Percentiles rank a stretch among this genome's conserved stretches.
These are phyloP conservation scores for Heterotilapia buettikoferi DNA, from an alignment of 2,113 vertebrate species.

Conservation along the genomic window DNA sequence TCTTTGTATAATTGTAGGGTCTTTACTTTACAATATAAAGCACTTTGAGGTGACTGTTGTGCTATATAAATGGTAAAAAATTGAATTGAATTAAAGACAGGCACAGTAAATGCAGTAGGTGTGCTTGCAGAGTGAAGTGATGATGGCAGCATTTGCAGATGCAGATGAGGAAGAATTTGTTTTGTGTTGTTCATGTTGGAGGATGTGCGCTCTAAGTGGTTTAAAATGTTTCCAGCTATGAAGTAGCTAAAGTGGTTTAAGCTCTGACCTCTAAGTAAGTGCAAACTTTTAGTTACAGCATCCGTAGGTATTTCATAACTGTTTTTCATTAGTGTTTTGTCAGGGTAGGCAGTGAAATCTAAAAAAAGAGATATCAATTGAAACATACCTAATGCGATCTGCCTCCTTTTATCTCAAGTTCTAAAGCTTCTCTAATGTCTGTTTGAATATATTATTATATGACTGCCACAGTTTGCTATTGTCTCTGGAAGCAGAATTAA, in stretches of 20 bases:
- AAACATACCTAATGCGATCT: not conserved
- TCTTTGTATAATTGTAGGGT: fast-evolving
- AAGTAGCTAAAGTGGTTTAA: not conserved
- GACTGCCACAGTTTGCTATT: not conserved
- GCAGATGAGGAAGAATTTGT: not conserved
- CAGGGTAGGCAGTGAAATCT: not conserved
- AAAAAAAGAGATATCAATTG: not conserved
- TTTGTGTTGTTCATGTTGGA: not conserved
- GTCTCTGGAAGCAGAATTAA: not conserved
- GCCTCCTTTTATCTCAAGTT: not conserved
- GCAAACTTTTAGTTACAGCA: not conserved
- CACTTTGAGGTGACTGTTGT: not conserved
- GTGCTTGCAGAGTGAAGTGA: not conserved
- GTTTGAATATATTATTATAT: not conserved
- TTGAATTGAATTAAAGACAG: fast-evolving
- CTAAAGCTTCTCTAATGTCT: not conserved
- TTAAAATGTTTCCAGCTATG: not conserved
- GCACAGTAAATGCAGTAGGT: not conserved
- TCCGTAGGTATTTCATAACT: not conserved
- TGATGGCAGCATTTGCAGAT: not conserved
- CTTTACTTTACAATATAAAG: not conserved
- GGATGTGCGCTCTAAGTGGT: not conserved
- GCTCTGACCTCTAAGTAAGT: not conserved
- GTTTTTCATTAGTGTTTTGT: not conserved
- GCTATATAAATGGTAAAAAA: not conserved